Conservation (phyloP, 2,113 vertebrate genomes). For the Limanda limanda region DNA sequence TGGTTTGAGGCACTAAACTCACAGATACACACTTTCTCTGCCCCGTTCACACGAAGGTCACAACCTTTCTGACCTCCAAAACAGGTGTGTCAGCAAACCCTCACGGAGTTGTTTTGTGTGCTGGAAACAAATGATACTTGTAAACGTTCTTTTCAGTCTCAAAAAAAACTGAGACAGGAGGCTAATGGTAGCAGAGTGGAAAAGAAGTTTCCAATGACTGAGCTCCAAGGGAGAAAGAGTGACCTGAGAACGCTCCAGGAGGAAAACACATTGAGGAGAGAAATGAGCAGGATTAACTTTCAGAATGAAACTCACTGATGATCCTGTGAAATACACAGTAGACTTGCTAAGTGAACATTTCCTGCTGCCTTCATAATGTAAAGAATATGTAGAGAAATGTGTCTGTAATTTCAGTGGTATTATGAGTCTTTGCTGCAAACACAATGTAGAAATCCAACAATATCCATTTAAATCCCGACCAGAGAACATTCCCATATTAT, state of each 20-base stretch:
- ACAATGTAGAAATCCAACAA: no score
- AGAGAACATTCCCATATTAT: neutral
- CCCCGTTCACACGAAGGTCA: constrained; percentile 21
- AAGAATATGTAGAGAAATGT: neutral
- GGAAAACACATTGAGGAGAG: neutral
- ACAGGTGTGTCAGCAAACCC: constrained; percentile 48
- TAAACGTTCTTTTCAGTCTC: constrained; percentile 1
- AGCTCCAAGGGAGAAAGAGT: neutral
- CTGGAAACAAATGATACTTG: constrained; percentile 37
- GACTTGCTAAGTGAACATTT: constrained; percentile 8
- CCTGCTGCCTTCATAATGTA: neutral
- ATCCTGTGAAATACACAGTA: neutral
- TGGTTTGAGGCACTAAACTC: constrained; percentile 19
- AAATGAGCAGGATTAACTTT: neutral
- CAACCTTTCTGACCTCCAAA: constrained; percentile 51
- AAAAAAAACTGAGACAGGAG: constrained; percentile 1
- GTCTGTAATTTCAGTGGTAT: neutral
- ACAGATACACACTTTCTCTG: constrained; percentile 28
- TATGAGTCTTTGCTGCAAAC: neutral
- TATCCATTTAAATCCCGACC: neutral
- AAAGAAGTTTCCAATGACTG: constrained; percentile 15
- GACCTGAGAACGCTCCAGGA: constrained; percentile 1
- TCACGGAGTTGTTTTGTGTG: constrained; percentile 40
- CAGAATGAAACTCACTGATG: neutral
- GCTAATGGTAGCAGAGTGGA: constrained; percentile 5